phyloP scores from a whole-genome alignment of 2,888 invertebrate genomes.

The Parnassius apollo region DNA sequence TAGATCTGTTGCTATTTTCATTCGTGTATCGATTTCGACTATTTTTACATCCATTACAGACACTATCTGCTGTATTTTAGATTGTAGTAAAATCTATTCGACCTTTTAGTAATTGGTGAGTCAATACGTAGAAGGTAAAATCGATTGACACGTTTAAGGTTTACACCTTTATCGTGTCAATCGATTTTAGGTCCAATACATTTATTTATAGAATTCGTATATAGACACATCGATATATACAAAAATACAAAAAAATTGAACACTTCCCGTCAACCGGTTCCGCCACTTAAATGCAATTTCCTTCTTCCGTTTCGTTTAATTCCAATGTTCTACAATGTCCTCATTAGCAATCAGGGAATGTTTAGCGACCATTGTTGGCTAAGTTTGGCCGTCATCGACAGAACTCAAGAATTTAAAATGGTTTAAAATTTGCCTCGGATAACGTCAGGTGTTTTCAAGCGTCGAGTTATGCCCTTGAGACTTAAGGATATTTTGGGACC shows the following conservation, averaged over 20 bases:
- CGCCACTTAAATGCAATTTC: conserved; percentile 32
- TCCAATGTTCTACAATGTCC: conserved; percentile 69
- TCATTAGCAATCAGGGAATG: conserved; percentile 76
- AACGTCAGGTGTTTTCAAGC: conserved; percentile 58
- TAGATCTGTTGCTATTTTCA: too few relatives aligned
- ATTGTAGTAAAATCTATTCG: too few relatives aligned
- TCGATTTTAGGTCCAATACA: background rate
- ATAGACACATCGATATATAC: background rate
- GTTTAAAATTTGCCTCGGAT: conserved; percentile 59
- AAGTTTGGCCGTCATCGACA: conserved; percentile 67
- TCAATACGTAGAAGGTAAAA: too few relatives aligned
- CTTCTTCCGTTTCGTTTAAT: conserved; percentile 62
- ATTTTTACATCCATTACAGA: too few relatives aligned
- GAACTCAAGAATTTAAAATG: conserved; percentile 66
- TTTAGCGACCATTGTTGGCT: conserved; percentile 65
- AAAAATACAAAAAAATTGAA: background rate
- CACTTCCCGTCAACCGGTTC: conserved; percentile 5
- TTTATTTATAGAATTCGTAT: background rate
- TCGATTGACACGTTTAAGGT: too few relatives aligned
- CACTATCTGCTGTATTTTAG: too few relatives aligned
- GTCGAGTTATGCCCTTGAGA: conserved; percentile 31
- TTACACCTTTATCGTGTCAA: too few relatives aligned
- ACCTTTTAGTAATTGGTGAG: too few relatives aligned
- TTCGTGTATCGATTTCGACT: too few relatives aligned
- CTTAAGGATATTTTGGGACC: conserved; percentile 22